Base-by-base conservation (phyloP, 2,888 invertebrate species). In the Dasypolia templi region DNA sequence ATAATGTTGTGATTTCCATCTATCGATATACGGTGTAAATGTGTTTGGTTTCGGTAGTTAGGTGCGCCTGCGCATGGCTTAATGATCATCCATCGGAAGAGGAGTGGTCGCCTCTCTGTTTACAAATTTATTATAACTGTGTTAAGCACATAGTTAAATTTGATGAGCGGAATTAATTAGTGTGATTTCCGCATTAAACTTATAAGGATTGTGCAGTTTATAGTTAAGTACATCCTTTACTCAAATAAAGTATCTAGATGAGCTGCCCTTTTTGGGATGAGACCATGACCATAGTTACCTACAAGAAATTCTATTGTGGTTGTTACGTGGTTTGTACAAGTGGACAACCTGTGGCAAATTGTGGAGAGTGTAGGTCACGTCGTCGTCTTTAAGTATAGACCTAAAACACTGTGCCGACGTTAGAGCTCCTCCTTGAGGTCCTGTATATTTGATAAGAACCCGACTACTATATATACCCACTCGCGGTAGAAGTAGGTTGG, bases 11-110 rank as follows among this genome's bases (percentile, higher is more conserved):
- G 69, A 55, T 63, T 53, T 44, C 29, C 51, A 44, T 78, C 53
- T 77, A 58, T 76, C 77, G 42, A 62, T 73, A 82, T 67, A 65
- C 68, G 42, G 39, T 67, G 73, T 65, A 72, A 80, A 71, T 62
- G 49, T 68, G 62, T 79, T 66, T 79, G 64, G 39, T 76, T 72
- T 69, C 79, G 75, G 84, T 79, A 84, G 82, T 75, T 67, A 68
- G 59, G 65, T 69, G 75, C 82, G 82, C 39, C 75, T 49, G 61
- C 79, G 75, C 75, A 71, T 65, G 32, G 26, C 59, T 42, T 67
- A 77, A 74, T 72, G 71, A 69, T 53, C 73, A 53, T 26, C 55
- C 58, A 49, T 72, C 56, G 79, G 74, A 72, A 74, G 49, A 82
- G 75, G 75, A 66, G 74, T 51, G 70, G 55, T 61, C 64, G 51